Percentiles rank a stretch among this genome's conserved stretches.
These are phyloP conservation scores for Cephus cinctus DNA, from an alignment of 1,140 invertebrate genomes.

Conservation along the genomic window DNA sequence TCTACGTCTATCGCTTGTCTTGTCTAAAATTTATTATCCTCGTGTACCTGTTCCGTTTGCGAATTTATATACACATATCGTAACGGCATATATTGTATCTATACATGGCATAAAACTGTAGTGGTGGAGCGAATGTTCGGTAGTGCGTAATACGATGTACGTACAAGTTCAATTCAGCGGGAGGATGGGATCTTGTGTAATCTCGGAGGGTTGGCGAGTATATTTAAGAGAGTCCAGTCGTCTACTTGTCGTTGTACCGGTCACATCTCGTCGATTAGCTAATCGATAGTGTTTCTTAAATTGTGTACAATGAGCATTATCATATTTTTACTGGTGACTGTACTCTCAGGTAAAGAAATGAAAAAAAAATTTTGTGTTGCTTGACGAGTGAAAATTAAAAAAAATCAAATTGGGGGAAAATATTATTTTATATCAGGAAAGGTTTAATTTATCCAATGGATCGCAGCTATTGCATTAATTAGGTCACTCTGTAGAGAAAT, in stretches of 20 bases:
- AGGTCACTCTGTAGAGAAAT: too few species aligned
- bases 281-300: not conserved
- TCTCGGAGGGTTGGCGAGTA: constrained; percentile 9
- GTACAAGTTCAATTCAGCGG: constrained; percentile 5
- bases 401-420: not conserved
- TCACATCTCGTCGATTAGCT: constrained; percentile 9
- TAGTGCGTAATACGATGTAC: too few species aligned
- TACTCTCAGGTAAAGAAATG: not conserved
- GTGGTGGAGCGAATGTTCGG: not conserved
- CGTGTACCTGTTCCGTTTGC: too few species aligned
- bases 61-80: too few species aligned
- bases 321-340: not conserved
- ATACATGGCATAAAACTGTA: not conserved
- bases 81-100: too few species aligned
- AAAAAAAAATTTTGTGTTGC: not conserved
- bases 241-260: constrained; percentile 13
- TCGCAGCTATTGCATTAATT: too few species aligned
- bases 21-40: too few species aligned
- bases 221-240: constrained; percentile 23
- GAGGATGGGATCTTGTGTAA: constrained; percentile 10
- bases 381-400: not conserved
- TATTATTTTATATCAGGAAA: not conserved
- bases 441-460: too few species aligned
- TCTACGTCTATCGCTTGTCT: too few species aligned
- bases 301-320: not conserved